phyloP scores from a whole-genome alignment of 2,113 vertebrate species.

The Tupaia tana region DNA sequence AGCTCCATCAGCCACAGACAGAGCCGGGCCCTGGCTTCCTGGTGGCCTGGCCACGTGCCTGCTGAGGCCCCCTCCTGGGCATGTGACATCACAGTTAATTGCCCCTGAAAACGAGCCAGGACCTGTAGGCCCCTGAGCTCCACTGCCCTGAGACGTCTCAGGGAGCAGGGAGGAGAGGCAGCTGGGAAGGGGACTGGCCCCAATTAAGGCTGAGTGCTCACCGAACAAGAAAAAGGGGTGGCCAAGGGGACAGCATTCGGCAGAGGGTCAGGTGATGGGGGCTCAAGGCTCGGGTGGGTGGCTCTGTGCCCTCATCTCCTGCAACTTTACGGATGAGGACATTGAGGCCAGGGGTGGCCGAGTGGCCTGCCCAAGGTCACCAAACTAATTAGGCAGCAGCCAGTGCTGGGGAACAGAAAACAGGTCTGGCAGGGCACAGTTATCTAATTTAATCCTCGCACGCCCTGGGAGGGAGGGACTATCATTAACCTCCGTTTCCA shows the following conservation, averaged over 20 bases:
- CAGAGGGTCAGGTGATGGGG: slow-evolving; percentile 69
- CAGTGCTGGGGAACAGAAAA: neutral
- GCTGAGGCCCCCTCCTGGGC: neutral
- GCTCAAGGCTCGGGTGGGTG: neutral
- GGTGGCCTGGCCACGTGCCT: slow-evolving; percentile 8
- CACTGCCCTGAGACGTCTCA: slow-evolving; percentile 75
- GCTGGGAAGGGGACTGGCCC: slow-evolving; percentile 78
- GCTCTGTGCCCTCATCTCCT: neutral
- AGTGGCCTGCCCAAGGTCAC: slow-evolving; percentile 53
- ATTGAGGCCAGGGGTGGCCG: neutral
- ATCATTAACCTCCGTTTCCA: slow-evolving; percentile 58
- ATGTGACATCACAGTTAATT: slow-evolving; percentile 83
- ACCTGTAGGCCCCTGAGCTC: slow-evolving; percentile 59
- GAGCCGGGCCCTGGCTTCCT: neutral
- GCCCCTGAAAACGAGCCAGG: slow-evolving; percentile 84
- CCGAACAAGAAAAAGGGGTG: slow-evolving; percentile 75
- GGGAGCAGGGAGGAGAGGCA: slow-evolving; percentile 76
- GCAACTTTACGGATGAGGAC: slow-evolving; percentile 44
- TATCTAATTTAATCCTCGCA: slow-evolving; percentile 55
- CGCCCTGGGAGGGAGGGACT: slow-evolving; percentile 35
- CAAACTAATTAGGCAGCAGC: slow-evolving; percentile 58
- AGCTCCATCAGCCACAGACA: neutral
- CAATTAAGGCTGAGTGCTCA: slow-evolving; percentile 81
- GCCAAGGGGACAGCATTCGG: slow-evolving; percentile 63
- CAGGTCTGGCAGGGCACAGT: neutral